These are phyloP conservation scores for Cossypha polioptera DNA, from an alignment of 2,797 vertebrate species.

Conservation along the genomic window DNA sequence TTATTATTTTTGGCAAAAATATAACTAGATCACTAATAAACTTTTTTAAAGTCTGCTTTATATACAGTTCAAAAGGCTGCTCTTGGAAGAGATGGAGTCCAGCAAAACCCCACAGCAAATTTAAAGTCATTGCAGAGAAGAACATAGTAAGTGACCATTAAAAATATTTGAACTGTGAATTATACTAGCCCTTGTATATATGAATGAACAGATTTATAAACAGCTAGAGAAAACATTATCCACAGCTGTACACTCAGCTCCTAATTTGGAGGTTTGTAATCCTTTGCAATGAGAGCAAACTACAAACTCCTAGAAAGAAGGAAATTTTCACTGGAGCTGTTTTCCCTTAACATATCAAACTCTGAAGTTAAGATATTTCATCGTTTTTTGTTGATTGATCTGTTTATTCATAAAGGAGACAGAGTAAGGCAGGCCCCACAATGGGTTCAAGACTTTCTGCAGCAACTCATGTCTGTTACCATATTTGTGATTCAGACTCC, in stretches of 20 bases:
- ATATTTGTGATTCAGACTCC: neutral
- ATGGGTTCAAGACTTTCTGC: neutral
- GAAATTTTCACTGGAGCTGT: neutral
- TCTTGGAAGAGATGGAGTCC: neutral
- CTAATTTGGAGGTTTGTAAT: neutral
- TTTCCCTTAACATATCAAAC: neutral
- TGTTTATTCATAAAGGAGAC: neutral
- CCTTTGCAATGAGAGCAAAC: neutral
- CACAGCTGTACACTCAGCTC: neutral
- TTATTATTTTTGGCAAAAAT: conserved; percentile 41
- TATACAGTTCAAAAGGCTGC: neutral
- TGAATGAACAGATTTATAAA: neutral
- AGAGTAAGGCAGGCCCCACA: neutral
- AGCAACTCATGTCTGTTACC: neutral
- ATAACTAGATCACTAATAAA: neutral
- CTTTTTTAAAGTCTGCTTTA: neutral
- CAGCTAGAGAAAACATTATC: neutral
- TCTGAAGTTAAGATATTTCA: neutral
- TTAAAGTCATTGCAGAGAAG: neutral
- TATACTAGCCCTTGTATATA: neutral
- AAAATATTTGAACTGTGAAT: neutral
- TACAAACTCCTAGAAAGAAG: neutral
- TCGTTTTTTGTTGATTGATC: neutral
- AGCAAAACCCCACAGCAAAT: neutral
- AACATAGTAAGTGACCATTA: neutral